Conservation (phyloP, 2,888 invertebrate species). For the Drosophila ezoana region DNA sequence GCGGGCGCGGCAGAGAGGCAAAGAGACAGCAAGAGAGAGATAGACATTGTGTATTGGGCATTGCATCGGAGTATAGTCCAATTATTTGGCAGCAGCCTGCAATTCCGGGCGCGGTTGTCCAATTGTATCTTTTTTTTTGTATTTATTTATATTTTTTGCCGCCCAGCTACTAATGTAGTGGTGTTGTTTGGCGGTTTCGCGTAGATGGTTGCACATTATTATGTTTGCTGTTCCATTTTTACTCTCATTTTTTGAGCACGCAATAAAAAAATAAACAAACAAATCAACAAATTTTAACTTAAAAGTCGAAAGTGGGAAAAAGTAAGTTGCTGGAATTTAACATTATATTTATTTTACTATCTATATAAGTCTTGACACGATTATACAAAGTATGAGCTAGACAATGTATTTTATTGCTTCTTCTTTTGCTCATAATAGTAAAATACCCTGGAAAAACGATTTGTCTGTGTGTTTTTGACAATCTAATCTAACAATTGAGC, state of each 20-base stretch:
- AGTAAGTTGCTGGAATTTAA: too few relatives aligned
- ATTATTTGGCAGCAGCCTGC: constrained; percentile 59
- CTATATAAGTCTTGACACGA: too few relatives aligned
- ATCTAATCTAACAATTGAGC: too few relatives aligned
- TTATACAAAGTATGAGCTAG: too few relatives aligned
- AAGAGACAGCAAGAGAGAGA: neutral
- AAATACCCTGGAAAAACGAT: too few relatives aligned
- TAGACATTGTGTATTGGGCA: constrained; percentile 31
- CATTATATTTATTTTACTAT: too few relatives aligned
- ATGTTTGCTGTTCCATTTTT: constrained; percentile 3
- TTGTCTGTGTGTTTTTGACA: too few relatives aligned
- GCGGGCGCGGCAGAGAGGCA: neutral
- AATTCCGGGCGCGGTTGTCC: neutral
- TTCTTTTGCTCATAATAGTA: too few relatives aligned
- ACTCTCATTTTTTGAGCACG: constrained; percentile 6
- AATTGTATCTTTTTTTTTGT: neutral
- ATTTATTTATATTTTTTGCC: neutral
- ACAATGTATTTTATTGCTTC: too few relatives aligned
- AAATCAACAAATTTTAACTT: constrained; percentile 74
- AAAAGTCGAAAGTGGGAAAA: constrained; percentile 51
- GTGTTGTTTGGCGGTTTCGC: constrained; percentile 71
- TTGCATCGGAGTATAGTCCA: constrained; percentile 66
- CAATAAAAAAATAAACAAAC: constrained; percentile 56
- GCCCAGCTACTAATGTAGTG: constrained; percentile 69
- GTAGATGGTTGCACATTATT: constrained; percentile 35